Percentiles rank a stretch among this genome's conserved stretches.
Conservation (phyloP, 2,797 vertebrate species). For the Agapornis canus region DNA sequence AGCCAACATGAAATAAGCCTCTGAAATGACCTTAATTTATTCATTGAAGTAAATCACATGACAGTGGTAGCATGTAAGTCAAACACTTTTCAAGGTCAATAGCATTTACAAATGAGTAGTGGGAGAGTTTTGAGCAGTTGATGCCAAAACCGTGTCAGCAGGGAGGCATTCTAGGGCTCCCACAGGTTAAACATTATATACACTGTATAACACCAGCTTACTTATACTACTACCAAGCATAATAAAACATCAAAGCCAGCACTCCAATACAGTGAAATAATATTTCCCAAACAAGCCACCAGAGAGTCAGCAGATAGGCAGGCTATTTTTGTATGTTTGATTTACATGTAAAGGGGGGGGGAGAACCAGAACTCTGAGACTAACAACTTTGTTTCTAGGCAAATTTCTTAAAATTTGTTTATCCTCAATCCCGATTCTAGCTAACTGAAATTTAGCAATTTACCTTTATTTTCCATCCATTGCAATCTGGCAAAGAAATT, state of each 20-base stretch:
- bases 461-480: not conserved
- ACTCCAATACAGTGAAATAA: not conserved
- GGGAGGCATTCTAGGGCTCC: not conserved
- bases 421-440: not conserved
- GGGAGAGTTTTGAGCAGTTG: not conserved
- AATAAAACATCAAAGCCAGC: not conserved
- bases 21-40: not conserved
- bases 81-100: not conserved
- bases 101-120: not conserved
- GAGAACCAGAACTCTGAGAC: not conserved
- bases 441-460: not conserved
- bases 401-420: not conserved
- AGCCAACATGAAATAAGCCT: not conserved
- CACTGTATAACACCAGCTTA: not conserved
- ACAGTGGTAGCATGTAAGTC: not conserved
- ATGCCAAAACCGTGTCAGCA: not conserved
- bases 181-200: conserved; percentile 53
- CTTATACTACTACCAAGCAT: not conserved
- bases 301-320: not conserved
- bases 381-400: not conserved
- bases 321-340: not conserved
- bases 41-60: not conserved
- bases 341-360: not conserved
- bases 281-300: not conserved
- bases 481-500: not conserved